A percentile compares a stretch with the other conserved stretches of the same genome.
Evolutionary conservation across 2,113 vertebrate genomes (phyloP).

Genomic region (Hippocampus zosterae): DNA sequence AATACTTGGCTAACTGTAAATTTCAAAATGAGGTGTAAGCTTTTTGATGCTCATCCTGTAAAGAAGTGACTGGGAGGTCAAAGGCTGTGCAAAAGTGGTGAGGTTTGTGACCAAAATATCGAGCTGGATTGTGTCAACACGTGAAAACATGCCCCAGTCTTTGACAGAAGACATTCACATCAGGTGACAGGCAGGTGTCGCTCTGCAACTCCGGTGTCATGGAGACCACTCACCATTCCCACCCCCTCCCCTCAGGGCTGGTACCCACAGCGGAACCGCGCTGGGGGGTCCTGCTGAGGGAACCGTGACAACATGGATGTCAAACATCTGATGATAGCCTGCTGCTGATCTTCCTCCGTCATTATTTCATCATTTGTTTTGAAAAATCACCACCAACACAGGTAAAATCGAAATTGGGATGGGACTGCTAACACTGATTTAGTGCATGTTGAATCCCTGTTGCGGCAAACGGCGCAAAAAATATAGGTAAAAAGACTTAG

Average conservation of each 20-base stretch:
- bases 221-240: slow-evolving; percentile 65
- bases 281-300: slow-evolving; percentile 71
- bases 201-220: slow-evolving; percentile 18
- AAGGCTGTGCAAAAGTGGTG: slow-evolving; percentile 29
- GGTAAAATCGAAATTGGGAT: background rate
- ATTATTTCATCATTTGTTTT: background rate
- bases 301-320: slow-evolving; percentile 65
- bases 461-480: background rate
- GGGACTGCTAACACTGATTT: background rate
- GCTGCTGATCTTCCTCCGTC: background rate
- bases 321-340: slow-evolving; percentile 40
- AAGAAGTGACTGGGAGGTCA: background rate
- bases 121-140: slow-evolving; percentile 36
- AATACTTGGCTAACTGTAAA: background rate
- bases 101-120: slow-evolving; percentile 4
- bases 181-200: slow-evolving; percentile 58
- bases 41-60: background rate
- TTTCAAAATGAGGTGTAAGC: background rate
- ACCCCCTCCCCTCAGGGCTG: slow-evolving; percentile 65
- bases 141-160: slow-evolving; percentile 58
- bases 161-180: slow-evolving; percentile 32
- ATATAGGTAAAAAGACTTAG: background rate
- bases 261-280: slow-evolving; percentile 74
- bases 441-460: background rate
- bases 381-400: background rate